These are phyloP conservation scores for Abrostola tripartita DNA, from an alignment of 2,888 invertebrate species.

Conservation along the genomic window DNA sequence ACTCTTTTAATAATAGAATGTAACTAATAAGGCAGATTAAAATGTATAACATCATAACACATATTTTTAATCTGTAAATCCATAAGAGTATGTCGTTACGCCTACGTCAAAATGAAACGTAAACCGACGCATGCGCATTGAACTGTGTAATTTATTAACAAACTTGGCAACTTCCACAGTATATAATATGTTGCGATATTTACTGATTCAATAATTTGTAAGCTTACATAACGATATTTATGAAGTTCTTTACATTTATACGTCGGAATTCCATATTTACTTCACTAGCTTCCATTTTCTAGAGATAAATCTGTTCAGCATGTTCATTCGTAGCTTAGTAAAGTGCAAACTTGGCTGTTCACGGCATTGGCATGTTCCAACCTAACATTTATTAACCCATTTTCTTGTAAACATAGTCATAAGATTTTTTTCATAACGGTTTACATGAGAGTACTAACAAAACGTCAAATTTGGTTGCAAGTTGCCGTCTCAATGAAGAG, in stretches of 20 bases:
- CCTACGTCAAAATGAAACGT: slow-evolving; percentile 33
- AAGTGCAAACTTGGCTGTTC: too few relatives aligned
- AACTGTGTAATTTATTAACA: slow-evolving; percentile 46
- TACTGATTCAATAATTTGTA: slow-evolving; percentile 30
- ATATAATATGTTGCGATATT: slow-evolving; percentile 29
- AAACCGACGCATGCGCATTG: slow-evolving; percentile 30
- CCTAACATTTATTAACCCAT: too few relatives aligned
- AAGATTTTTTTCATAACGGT: too few relatives aligned
- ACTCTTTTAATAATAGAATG: too few relatives aligned
- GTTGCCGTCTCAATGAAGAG: too few relatives aligned
- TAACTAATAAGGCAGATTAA: neutral
- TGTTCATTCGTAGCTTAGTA: too few relatives aligned
- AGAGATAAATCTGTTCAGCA: neutral
- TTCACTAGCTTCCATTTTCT: neutral
- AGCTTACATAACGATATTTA: slow-evolving; percentile 26
- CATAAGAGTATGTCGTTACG: slow-evolving; percentile 32
- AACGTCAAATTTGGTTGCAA: too few relatives aligned
- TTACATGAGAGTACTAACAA: too few relatives aligned
- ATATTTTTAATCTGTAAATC: slow-evolving; percentile 20
- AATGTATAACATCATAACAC: slow-evolving; percentile 9
- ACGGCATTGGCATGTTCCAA: too few relatives aligned
- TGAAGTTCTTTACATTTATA: slow-evolving; percentile 20
- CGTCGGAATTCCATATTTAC: slow-evolving; percentile 19
- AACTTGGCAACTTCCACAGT: slow-evolving; percentile 47
- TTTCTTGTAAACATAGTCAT: too few relatives aligned